Evolutionary conservation across 2,888 invertebrate genomes (phyloP).

Genomic region (Saturnia japonica): DNA sequence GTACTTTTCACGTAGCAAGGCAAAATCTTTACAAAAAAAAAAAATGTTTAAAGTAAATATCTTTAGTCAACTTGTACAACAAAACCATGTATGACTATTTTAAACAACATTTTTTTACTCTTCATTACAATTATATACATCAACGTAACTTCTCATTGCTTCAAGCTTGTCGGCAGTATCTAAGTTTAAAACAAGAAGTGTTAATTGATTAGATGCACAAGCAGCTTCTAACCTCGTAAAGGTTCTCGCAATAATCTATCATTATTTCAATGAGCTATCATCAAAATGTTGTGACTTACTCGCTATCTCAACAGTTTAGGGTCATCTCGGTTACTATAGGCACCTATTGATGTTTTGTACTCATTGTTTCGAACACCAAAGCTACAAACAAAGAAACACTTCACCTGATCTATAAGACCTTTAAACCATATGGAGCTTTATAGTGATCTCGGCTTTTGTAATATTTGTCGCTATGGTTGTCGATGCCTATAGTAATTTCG

Average conservation of each 20-base stretch:
- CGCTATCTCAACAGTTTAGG: slow-evolving; percentile 45
- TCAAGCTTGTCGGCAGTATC: slow-evolving; percentile 18
- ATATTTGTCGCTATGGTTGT: slow-evolving; percentile 27
- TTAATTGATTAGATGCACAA: slow-evolving; percentile 51
- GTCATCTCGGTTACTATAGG: slow-evolving; percentile 49
- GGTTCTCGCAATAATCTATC: slow-evolving; percentile 45
- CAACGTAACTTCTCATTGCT: background rate
- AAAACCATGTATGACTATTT: background rate
- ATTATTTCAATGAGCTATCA: slow-evolving; percentile 54
- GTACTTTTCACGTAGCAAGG: no score
- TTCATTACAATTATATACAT: background rate
- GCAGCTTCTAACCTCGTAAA: slow-evolving; percentile 39
- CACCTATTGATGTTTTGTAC: slow-evolving; percentile 56
- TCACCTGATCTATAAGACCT: slow-evolving; percentile 14
- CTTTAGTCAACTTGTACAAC: no score
- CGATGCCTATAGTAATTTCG: slow-evolving; percentile 44
- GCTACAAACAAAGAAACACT: slow-evolving; percentile 53
- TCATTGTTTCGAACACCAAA: slow-evolving; percentile 68
- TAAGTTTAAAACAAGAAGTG: slow-evolving; percentile 39
- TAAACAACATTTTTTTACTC: background rate
- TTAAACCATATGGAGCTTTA: background rate
- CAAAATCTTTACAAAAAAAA: no score
- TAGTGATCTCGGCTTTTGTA: slow-evolving; percentile 12
- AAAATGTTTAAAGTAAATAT: no score
- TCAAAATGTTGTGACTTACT: slow-evolving; percentile 67